Evolutionary conservation across 92 coral and sea anemone species (phyloP).

Genomic region (Epizoanthus fatuus): DNA sequence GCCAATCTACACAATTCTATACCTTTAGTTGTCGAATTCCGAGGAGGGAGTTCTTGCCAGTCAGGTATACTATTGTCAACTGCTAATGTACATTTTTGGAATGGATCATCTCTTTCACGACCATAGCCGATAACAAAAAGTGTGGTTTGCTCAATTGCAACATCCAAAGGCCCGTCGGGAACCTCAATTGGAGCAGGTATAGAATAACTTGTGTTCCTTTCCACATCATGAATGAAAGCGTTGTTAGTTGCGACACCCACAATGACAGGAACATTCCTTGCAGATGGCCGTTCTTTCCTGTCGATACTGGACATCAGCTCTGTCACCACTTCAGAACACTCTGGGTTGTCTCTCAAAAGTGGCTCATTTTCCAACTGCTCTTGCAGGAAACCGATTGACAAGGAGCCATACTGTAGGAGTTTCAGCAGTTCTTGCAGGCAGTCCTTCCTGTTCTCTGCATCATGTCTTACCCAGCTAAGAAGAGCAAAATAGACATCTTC

Average conservation of each 20-base stretch:
- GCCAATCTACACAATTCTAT: background rate
- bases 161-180: background rate
- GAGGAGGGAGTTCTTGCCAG: background rate
- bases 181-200: background rate
- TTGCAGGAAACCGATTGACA: background rate
- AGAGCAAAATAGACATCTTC: too few relatives aligned
- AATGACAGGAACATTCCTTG: background rate
- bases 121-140: background rate
- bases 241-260: background rate
- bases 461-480: too few relatives aligned
- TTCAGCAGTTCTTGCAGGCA: too few relatives aligned
- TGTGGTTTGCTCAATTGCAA: background rate
- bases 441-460: too few relatives aligned
- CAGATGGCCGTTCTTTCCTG: background rate
- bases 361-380: background rate
- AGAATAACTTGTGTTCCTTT: background rate
- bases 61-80: background rate
- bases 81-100: background rate
- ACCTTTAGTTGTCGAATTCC: background rate
- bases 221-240: background rate
- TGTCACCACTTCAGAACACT: background rate
- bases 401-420: too few relatives aligned
- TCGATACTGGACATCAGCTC: background rate
- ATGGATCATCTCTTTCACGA: background rate
- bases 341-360: background rate